Evolutionary conservation across 2,888 invertebrate genomes (phyloP).

Genomic region (Hedychridium roseum): DNA sequence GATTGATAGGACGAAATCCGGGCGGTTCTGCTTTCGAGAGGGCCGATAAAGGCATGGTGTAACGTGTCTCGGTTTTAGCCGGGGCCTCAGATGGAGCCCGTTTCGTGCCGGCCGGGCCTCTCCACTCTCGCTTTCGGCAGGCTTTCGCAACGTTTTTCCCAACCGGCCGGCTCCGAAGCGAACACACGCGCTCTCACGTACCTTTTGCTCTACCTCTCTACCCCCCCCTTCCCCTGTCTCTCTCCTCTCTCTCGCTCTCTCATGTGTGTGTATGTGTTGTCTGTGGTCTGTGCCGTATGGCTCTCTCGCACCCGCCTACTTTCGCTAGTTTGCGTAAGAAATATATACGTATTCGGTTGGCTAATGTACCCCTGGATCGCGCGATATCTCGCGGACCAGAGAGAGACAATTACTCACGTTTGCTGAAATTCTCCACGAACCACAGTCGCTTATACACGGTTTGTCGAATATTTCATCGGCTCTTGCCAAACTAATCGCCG

Average conservation of each 20-base stretch:
- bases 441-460: too few relatives aligned
- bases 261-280: conserved; percentile 17
- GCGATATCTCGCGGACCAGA: too few relatives aligned
- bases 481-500: too few relatives aligned
- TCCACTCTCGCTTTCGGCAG: conserved; percentile 39
- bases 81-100: conserved; percentile 3
- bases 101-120: conserved; percentile 28
- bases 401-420: too few relatives aligned
- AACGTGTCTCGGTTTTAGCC: conserved; percentile 4
- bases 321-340: conserved; percentile 62
- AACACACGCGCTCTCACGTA: conserved; percentile 31
- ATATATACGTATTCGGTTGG: conserved; percentile 51
- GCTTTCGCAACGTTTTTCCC: conserved; percentile 55
- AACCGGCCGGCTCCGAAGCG: conserved; percentile 32
- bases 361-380: conserved; percentile 36
- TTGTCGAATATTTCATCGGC: too few relatives aligned
- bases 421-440: too few relatives aligned
- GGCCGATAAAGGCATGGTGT: too few relatives aligned
- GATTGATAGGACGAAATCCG: too few relatives aligned
- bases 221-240: not conserved
- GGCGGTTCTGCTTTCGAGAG: too few relatives aligned
- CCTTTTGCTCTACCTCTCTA: conserved; percentile 7
- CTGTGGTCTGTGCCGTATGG: conserved; percentile 26
- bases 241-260: not conserved
- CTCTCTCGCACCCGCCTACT: conserved; percentile 50